Evolutionary conservation across 2,797 vertebrate species (phyloP), one percentile per base, ranked within the genome.

Genomic region (Cossypha polioptera): DNA sequence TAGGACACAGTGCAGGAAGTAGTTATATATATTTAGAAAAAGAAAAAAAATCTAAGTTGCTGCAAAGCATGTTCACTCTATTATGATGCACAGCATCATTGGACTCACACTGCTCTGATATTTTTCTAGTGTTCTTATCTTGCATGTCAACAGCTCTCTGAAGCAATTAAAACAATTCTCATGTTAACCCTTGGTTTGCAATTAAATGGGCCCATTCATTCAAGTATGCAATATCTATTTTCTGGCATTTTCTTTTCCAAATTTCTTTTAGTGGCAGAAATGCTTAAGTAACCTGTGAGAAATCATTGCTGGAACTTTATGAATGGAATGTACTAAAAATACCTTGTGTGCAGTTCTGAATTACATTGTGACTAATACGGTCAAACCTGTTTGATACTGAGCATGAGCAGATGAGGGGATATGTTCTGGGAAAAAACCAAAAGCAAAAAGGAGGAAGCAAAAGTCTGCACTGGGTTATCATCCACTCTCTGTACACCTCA

Each of bases 321-420:
- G 93, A 94, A 97, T 98, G 99, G 99, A 99, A 99, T 99, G 98
- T 98, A 98, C 97, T 97, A 97, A 95, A 87, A 94, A 88, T 40
- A 94, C 77, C 90, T 90, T 19, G 36, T 61, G 53, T 86, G 88
- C 77, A 86, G 88, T 78, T 91, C 71, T 81, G 68, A 90, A 48
- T 84, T 86, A 45, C 18, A 69, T 13, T 59, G 82, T 90, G 66
- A 96, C 86, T 95, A 95, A 57, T 13, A 81, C 6, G 88, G 91
- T 75, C 90, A 68, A 90, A 94, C 92, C 6, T 13, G 71, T 94
- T 95, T 91, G 91, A 83, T 97, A 97, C 79, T 54, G 86, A 97
- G 95, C 97, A 86, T 90, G 96, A 96, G 92, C 96, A 91, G 89
- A 94, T 90, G 76, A 92, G 84, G 88, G 79, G 57, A 88, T 51